A percentile compares a stretch with the other conserved stretches of the same genome.
These are phyloP conservation scores for Parapsyche elsis DNA, from an alignment of 1,140 invertebrate genomes.

Conservation along the genomic window DNA sequence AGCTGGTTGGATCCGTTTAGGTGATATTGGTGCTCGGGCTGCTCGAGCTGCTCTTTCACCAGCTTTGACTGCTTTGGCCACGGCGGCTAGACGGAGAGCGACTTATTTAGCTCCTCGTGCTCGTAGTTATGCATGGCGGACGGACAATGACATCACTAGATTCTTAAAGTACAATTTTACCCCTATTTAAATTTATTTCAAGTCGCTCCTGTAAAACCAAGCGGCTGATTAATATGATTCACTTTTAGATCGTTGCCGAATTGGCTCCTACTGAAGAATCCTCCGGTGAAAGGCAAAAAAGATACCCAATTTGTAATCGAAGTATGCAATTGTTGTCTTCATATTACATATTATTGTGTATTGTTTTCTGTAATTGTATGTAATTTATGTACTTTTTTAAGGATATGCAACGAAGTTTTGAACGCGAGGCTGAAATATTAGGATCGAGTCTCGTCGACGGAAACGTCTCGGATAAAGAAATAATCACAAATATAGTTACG, in stretches of 20 bases:
- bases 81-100: slow-evolving; percentile 69
- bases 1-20: slow-evolving; percentile 43
- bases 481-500: slow-evolving; percentile 80
- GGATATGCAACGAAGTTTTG: slow-evolving; percentile 64
- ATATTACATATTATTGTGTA: neutral
- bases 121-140: slow-evolving; percentile 90
- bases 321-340: slow-evolving; percentile 17
- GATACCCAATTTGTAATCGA: slow-evolving; percentile 27
- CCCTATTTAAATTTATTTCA: neutral
- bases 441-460: slow-evolving; percentile 89
- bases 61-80: slow-evolving; percentile 33
- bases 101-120: slow-evolving; percentile 77
- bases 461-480: slow-evolving; percentile 85
- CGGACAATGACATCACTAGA: slow-evolving; percentile 93
- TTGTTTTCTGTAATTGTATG: neutral
- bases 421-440: slow-evolving; percentile 90
- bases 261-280: slow-evolving; percentile 79
- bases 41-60: slow-evolving; percentile 47
- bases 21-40: slow-evolving; percentile 42
- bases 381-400: slow-evolving; percentile 47
- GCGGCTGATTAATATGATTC: too few relatives aligned
- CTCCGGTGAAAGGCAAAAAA: slow-evolving; percentile 48
- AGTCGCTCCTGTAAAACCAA: neutral
- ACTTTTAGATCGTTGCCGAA: slow-evolving; percentile 79
- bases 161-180: slow-evolving; percentile 77